phyloP scores from a whole-genome alignment of 2,113 vertebrate species.

The Plecotus auritus region DNA sequence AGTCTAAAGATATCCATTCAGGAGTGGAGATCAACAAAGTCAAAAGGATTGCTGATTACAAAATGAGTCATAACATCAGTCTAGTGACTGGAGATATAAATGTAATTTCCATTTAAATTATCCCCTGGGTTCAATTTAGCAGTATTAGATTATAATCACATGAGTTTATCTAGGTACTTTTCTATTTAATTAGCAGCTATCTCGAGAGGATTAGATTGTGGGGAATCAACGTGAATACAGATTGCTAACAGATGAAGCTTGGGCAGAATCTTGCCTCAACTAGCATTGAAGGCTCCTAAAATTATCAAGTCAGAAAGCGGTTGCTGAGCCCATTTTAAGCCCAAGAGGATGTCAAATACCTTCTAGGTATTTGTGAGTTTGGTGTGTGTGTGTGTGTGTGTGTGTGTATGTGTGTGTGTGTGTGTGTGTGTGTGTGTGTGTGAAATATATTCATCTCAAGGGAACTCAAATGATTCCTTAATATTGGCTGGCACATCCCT shows the following conservation, averaged over 20 bases:
- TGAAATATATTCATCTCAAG: background rate
- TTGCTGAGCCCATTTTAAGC: background rate
- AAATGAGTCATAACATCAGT: background rate
- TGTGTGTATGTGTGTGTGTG: background rate
- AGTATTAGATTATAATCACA: background rate
- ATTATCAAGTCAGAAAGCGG: background rate
- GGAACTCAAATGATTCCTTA: background rate
- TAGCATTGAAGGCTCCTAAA: background rate
- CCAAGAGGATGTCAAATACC: background rate
- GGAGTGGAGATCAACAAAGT: background rate
- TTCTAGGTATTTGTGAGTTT: background rate
- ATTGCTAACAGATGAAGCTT: background rate
- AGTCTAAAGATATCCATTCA: constrained; percentile 7
- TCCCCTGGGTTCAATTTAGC: background rate
- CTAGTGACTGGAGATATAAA: background rate
- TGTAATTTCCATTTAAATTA: constrained; percentile 35
- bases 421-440: background rate
- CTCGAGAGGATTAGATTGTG: background rate
- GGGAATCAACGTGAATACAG: background rate
- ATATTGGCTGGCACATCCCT: background rate
- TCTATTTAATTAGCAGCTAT: constrained; percentile 19
- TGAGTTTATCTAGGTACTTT: background rate
- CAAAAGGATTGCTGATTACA: constrained; percentile 9
- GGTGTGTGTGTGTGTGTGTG: background rate
- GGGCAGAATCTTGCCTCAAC: background rate